phyloP scores from a whole-genome alignment of 2,888 invertebrate species.

The Epistrophe grossulariae region DNA sequence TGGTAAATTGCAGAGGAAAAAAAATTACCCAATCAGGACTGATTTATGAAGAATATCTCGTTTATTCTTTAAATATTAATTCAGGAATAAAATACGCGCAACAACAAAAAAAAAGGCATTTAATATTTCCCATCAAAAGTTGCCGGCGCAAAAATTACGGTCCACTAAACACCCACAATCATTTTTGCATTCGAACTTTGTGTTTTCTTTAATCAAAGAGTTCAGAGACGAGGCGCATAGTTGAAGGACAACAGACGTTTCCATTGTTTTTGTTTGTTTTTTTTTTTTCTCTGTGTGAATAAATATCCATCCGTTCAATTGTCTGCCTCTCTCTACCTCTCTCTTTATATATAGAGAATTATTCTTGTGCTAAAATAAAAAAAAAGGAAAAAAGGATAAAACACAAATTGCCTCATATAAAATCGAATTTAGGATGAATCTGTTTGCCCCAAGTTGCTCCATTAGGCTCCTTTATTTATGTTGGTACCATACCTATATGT shows the following conservation, averaged over 20 bases:
- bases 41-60: conserved; percentile 58
- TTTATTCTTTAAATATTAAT: conserved; percentile 44
- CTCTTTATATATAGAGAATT: neutral
- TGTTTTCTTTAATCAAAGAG: conserved; percentile 48
- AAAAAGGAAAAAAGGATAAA: conserved; percentile 28
- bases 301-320: neutral
- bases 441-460: conserved; percentile 62
- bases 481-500: neutral
- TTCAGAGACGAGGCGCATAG: neutral
- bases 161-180: neutral
- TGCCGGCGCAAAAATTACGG: conserved; percentile 5
- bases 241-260: conserved; percentile 41
- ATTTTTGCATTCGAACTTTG: neutral
- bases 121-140: conserved; percentile 29
- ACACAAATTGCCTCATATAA: conserved; percentile 62
- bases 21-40: conserved; percentile 21
- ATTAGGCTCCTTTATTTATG: conserved; percentile 46
- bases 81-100: conserved; percentile 9
- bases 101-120: conserved; percentile 6
- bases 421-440: conserved; percentile 63
- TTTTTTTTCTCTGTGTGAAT: conserved; percentile 1
- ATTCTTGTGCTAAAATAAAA: neutral
- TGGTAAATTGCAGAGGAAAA: neutral
- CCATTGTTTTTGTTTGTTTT: conserved; percentile 27
- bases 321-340: neutral